A percentile compares a stretch with the other conserved stretches of the same genome.
Evolutionary conservation across 2,888 invertebrate genomes (phyloP).

Genomic region (Protodeltote pygarga): DNA sequence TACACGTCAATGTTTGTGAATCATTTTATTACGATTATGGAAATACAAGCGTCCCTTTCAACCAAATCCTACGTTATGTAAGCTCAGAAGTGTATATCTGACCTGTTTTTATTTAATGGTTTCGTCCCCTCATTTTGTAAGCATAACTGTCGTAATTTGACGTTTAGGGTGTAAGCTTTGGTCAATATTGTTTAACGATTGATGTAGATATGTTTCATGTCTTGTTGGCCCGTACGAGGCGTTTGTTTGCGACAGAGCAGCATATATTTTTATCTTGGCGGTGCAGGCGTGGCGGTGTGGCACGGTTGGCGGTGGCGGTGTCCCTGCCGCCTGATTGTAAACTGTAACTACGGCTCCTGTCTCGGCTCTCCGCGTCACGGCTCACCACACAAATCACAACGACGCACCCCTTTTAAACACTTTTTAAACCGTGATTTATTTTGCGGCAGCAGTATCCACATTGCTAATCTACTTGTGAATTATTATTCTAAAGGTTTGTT

Average conservation of each 20-base stretch:
- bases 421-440: slow-evolving; percentile 78
- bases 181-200: slow-evolving; percentile 32
- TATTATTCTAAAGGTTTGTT: slow-evolving; percentile 77
- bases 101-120: slow-evolving; percentile 47
- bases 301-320: slow-evolving; percentile 7
- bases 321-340: slow-evolving; percentile 24
- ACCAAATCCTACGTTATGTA: slow-evolving; percentile 36
- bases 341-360: slow-evolving; percentile 27
- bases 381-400: slow-evolving; percentile 71
- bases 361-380: slow-evolving; percentile 48
- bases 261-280: slow-evolving; percentile 65
- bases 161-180: slow-evolving; percentile 36
- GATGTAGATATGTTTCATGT: slow-evolving; percentile 32
- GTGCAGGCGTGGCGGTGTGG: slow-evolving; percentile 54
- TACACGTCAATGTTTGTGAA: slow-evolving; percentile 37
- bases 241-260: slow-evolving; percentile 32
- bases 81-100: slow-evolving; percentile 37
- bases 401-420: slow-evolving; percentile 71
- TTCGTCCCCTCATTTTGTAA: slow-evolving; percentile 41
- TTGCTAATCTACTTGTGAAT: slow-evolving; percentile 75
- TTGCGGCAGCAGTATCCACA: slow-evolving; percentile 73
- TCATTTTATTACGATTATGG: slow-evolving; percentile 31
- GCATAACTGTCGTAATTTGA: slow-evolving; percentile 41
- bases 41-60: slow-evolving; percentile 42
- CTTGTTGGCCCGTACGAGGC: slow-evolving; percentile 32